Evolutionary conservation across 2,888 invertebrate genomes (phyloP).

Genomic region (Cryptocephalus primarius): DNA sequence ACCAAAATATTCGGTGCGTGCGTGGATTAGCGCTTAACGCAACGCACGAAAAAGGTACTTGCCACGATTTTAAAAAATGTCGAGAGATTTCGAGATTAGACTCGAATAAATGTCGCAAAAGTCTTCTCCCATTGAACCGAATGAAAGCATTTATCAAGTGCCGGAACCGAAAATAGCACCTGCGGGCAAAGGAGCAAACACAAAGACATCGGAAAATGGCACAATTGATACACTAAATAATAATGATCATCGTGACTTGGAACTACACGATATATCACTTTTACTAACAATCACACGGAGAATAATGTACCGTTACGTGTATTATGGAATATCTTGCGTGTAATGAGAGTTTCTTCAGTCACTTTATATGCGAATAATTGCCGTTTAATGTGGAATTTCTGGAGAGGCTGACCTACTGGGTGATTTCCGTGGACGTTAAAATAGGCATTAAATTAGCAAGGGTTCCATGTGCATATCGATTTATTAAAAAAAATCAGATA

Average conservation of each 20-base stretch:
- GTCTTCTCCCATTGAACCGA: conserved; percentile 5
- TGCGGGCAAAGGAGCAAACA: conserved; percentile 19
- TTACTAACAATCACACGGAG: conserved; percentile 19
- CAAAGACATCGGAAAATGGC: conserved; percentile 22
- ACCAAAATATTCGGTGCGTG: no score
- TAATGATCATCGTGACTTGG: conserved; percentile 20
- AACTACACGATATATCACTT: conserved; percentile 21
- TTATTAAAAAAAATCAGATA: no score
- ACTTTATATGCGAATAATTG: background rate
- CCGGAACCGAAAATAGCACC: conserved; percentile 19
- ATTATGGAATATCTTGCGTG: conserved; percentile 15
- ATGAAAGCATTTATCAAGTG: conserved; percentile 23
- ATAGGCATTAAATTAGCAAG: no score
- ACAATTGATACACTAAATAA: conserved; percentile 25
- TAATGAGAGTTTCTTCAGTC: conserved; percentile 11
- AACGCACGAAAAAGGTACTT: no score
- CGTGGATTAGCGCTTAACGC: no score
- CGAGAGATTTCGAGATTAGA: no score
- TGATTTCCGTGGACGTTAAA: no score
- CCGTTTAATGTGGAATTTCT: background rate
- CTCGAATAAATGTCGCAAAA: no score
- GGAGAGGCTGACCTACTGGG: background rate
- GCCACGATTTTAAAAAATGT: no score
- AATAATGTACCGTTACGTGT: conserved; percentile 15
- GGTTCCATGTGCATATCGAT: no score